Evolutionary conservation across 2,797 vertebrate species (phyloP).

Genomic region (Myotis findleyi): DNA sequence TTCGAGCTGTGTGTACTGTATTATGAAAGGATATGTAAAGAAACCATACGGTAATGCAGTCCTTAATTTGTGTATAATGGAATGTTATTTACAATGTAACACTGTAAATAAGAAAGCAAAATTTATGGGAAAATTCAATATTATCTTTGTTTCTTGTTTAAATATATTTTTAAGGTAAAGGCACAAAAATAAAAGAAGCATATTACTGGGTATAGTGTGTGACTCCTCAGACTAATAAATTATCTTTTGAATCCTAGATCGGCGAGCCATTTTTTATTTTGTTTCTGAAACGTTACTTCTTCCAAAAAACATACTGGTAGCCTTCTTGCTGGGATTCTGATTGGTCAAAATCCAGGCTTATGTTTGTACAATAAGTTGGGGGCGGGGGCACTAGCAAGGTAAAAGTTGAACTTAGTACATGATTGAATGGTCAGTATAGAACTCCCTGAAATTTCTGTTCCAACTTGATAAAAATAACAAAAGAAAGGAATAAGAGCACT

Average conservation of each 20-base stretch:
- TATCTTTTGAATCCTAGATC: constrained; percentile 56
- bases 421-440: neutral
- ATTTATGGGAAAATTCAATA: constrained; percentile 90
- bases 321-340: neutral
- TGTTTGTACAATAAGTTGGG: neutral
- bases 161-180: constrained; percentile 92
- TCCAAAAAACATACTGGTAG: neutral
- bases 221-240: constrained; percentile 73
- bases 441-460: constrained; percentile 20
- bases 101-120: constrained; percentile 90
- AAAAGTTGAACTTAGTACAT: neutral
- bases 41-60: constrained; percentile 85
- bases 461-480: constrained; percentile 58
- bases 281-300: constrained; percentile 53
- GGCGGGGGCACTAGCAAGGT: neutral
- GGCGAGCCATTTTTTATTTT: constrained; percentile 34
- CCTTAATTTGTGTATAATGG: constrained; percentile 88
- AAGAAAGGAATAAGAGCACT: neutral
- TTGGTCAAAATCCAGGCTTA: neutral
- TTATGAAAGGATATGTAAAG: constrained; percentile 87
- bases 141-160: constrained; percentile 89
- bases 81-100: constrained; percentile 86
- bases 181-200: constrained; percentile 87
- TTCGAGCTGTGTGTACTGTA: constrained; percentile 86
- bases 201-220: constrained; percentile 87